Conservation (phyloP, 2,888 invertebrate species). For the Athetis lepigone region DNA sequence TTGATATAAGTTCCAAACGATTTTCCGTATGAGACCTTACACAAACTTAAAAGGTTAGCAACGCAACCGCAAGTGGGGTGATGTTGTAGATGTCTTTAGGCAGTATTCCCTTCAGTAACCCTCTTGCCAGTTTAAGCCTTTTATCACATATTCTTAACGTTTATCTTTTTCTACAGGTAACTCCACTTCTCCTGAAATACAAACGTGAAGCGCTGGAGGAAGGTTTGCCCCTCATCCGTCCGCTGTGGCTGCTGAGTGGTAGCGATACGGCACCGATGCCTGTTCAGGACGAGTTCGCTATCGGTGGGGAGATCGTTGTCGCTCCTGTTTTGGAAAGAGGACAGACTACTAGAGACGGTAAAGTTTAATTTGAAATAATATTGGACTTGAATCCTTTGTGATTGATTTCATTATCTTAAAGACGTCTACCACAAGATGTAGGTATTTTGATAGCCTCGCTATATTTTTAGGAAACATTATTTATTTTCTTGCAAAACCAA, state of each 20-base stretch:
- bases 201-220: conserved; percentile 94
- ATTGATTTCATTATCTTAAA: too few relatives aligned
- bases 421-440: too few relatives aligned
- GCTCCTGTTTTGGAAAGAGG: conserved; percentile 95
- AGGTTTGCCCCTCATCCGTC: conserved; percentile 96
- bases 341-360: conserved; percentile 93
- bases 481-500: too few relatives aligned
- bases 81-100: too few relatives aligned
- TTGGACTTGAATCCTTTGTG: not conserved
- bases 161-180: conserved; percentile 88
- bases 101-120: too few relatives aligned
- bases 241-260: conserved; percentile 97
- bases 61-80: too few relatives aligned
- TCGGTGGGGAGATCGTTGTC: conserved; percentile 97
- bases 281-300: conserved; percentile 96
- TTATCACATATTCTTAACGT: not conserved
- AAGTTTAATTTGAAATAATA: not conserved
- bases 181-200: conserved; percentile 94
- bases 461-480: not conserved
- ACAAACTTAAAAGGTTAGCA: too few relatives aligned
- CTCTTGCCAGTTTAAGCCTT: too few relatives aligned
- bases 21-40: too few relatives aligned
- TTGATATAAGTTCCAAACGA: too few relatives aligned
- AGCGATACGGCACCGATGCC: conserved; percentile 93
- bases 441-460: not conserved